Conservation (phyloP, 1,140 invertebrate genomes). For the Physella acuta region DNA sequence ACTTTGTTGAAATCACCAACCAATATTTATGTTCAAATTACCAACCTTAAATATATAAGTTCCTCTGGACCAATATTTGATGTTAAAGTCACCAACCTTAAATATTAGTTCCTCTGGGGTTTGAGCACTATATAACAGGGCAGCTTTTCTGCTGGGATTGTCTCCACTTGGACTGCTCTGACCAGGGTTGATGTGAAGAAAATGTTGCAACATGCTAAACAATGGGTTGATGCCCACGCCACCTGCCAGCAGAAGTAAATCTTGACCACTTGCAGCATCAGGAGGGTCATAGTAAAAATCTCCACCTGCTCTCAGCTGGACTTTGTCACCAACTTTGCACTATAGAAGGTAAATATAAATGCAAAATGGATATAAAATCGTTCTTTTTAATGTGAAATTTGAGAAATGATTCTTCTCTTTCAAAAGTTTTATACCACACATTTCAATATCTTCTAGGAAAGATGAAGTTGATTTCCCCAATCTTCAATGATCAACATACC, state of each 20-base stretch:
- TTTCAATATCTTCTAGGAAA: no score
- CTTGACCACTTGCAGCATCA: conserved; percentile 13
- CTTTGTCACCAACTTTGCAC: conserved; percentile 49
- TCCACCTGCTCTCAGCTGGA: conserved; percentile 53
- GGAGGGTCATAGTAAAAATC: conserved; percentile 52
- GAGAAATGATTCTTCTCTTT: no score
- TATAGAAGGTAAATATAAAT: no score
- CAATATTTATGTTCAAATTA: neutral
- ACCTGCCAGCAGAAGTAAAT: conserved; percentile 59
- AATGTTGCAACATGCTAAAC: conserved; percentile 53
- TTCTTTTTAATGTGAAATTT: no score
- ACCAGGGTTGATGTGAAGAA: conserved; percentile 34
- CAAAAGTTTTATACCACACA: no score
- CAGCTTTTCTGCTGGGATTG: conserved; percentile 31
- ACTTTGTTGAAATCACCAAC: neutral
- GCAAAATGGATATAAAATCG: no score
- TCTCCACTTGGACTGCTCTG: conserved; percentile 14
- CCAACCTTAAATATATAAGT: conserved; percentile 3
- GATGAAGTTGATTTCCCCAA: no score
- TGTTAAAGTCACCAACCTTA: neutral
- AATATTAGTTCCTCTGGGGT: conserved; percentile 55
- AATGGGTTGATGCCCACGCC: conserved; percentile 61
- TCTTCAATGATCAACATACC: no score
- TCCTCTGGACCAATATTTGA: conserved; percentile 21
- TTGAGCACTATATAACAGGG: conserved; percentile 52